Evolutionary conservation across 2,888 invertebrate genomes (phyloP), one percentile per base, ranked within the genome.

Genomic region (Clivina fossor): DNA sequence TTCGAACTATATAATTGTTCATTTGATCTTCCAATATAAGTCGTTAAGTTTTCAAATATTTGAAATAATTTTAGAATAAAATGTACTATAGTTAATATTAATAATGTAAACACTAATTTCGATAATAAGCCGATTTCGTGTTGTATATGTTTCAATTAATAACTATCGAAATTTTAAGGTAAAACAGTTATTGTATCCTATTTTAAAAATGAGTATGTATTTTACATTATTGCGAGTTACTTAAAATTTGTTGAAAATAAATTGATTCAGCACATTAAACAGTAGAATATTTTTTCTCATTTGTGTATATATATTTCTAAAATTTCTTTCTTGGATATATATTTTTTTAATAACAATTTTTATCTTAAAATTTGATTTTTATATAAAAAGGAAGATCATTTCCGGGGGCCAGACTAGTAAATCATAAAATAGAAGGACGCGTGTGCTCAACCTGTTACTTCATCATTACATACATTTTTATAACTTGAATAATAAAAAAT

Each of bases 11-110:
- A 33, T 18, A 43, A 37, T 13, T 37, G 53, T 53, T 53, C 9
- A 35, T 53, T 53, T 53, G 53, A 53, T 53, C 53, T 53, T 53
- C 53, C 53, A 53, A 30, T 53, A 53, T 35, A 40, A 35, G 28
- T 53, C 19, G 43, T 53, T 44, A 53, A 44, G 43, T 53, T 40
- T 53, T 53, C n/a, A 38, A 48, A 44, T 44, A n/a, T n/a, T n/a
- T n/a, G 53, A 51, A 13, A 53, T 53, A 53, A 53, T 53, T 50
- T 51, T 53, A 44, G 44, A 26, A 37, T 32, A 19, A 38, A 20
- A 30, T 33, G 20, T 24, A 24, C n/a, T n/a, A 43, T 26, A 43
- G 11, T 20, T 43, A 43, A 43, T 43, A 44, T 44, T 19, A 40
- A 37, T 35, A 28, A 46, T 15, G 20, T 22, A 30, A 22, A 19